These are phyloP conservation scores for Momotus momota DNA, from an alignment of 2,797 vertebrate species.

Conservation along the genomic window DNA sequence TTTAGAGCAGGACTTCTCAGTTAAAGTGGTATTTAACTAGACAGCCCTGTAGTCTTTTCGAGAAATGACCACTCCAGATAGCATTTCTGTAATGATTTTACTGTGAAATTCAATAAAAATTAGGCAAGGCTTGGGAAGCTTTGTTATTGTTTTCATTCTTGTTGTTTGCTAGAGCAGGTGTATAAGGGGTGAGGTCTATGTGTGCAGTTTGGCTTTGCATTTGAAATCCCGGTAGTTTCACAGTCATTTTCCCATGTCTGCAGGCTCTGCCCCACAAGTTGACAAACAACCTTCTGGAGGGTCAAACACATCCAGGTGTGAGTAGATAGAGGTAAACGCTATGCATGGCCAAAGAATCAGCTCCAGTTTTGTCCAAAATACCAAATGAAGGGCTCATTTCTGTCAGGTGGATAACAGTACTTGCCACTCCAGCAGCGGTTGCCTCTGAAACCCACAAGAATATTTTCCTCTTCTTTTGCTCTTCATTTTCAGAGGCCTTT, in stretches of 20 bases:
- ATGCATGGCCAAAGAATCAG: neutral
- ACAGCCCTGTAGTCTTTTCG: neutral
- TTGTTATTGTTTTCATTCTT: neutral
- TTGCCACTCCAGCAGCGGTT: accelerated
- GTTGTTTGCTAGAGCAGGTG: neutral
- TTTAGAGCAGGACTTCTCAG: neutral
- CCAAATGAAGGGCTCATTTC: neutral
- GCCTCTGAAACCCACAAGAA: neutral
- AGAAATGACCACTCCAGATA: neutral
- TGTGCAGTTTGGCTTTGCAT: neutral
- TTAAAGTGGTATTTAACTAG: neutral
- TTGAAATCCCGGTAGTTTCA: neutral
- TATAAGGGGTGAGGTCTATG: neutral
- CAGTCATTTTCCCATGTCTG: neutral
- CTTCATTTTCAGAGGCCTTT: neutral
- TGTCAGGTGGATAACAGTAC: neutral
- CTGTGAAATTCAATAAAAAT: neutral
- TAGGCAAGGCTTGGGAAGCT: neutral
- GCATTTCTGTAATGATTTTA: neutral
- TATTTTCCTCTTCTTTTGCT: neutral
- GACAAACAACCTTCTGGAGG: neutral
- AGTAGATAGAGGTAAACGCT: neutral
- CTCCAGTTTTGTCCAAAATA: neutral
- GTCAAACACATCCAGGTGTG: neutral
- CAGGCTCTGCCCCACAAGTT: neutral